Conservation (phyloP, 2,888 invertebrate species). For the Chalcis sispes region DNA sequence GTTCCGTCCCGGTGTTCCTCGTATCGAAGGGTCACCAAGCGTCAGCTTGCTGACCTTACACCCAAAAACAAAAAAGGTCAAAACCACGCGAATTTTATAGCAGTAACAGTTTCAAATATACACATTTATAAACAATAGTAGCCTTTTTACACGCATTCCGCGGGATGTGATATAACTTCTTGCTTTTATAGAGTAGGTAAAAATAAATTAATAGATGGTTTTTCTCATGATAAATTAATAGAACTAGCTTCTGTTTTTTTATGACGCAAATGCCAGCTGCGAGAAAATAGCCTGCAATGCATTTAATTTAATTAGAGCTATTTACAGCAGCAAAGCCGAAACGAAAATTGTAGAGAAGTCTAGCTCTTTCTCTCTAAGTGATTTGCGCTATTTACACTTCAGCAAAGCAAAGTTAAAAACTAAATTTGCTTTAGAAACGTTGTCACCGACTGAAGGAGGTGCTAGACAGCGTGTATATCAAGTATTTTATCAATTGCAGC, state of each 20-base stretch:
- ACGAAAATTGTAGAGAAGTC: background rate
- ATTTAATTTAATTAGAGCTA: background rate
- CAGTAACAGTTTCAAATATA: conserved; percentile 58
- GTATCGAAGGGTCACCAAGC: too few species aligned
- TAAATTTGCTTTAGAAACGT: conserved; percentile 58
- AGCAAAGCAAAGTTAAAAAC: conserved; percentile 56
- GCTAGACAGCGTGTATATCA: conserved; percentile 60
- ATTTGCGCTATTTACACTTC: conserved; percentile 40
- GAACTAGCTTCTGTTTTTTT: conserved; percentile 7
- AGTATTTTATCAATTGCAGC: conserved; percentile 61
- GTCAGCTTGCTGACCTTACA: too few species aligned
- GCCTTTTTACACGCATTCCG: conserved; percentile 57
- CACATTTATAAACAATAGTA: conserved; percentile 36
- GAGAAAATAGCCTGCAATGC: background rate
- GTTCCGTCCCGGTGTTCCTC: too few species aligned
- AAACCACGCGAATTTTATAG: background rate
- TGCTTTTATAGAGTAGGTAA: conserved; percentile 56
- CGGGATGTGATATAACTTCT: conserved; percentile 58
- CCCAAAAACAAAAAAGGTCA: conserved; percentile 55
- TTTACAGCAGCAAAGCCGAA: background rate
- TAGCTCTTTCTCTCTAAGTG: background rate
- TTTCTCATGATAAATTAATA: background rate
- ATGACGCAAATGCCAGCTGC: background rate
- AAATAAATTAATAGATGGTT: conserved; percentile 52
- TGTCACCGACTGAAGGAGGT: conserved; percentile 61